These are phyloP conservation scores for Plecturocebus donacophilus DNA, from an alignment of 2,113 vertebrate genomes.

Conservation along the genomic window DNA sequence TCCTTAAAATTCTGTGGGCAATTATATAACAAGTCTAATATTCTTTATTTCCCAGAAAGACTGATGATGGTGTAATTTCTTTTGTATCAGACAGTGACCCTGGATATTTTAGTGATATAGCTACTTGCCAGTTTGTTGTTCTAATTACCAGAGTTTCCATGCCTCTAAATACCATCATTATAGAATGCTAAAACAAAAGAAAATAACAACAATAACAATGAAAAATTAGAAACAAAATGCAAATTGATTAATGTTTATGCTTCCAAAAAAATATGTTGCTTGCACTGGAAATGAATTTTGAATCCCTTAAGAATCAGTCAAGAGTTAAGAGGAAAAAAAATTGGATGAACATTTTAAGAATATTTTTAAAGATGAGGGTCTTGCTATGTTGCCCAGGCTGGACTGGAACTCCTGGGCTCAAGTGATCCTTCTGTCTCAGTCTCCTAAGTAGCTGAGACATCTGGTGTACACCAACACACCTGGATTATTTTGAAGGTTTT, in stretches of 20 bases:
- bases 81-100: background rate
- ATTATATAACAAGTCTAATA: background rate
- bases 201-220: background rate
- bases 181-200: background rate
- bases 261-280: background rate
- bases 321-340: background rate
- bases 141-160: background rate
- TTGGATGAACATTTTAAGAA: background rate
- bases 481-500: conserved; percentile 3
- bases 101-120: background rate
- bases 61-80: background rate
- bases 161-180: background rate
- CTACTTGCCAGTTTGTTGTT: background rate
- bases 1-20: background rate
- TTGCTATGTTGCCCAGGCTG: background rate
- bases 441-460: background rate
- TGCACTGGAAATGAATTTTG: background rate
- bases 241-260: background rate
- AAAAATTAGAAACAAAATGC: background rate
- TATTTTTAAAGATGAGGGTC: background rate
- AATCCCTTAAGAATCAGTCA: background rate
- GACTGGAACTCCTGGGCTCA: background rate
- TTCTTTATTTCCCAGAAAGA: background rate
- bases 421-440: background rate
- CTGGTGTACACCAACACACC: background rate